Evolutionary conservation across 2,888 invertebrate species (phyloP), one percentile per base, ranked within the genome.

Genomic region (Erpobdella octoculata): DNA sequence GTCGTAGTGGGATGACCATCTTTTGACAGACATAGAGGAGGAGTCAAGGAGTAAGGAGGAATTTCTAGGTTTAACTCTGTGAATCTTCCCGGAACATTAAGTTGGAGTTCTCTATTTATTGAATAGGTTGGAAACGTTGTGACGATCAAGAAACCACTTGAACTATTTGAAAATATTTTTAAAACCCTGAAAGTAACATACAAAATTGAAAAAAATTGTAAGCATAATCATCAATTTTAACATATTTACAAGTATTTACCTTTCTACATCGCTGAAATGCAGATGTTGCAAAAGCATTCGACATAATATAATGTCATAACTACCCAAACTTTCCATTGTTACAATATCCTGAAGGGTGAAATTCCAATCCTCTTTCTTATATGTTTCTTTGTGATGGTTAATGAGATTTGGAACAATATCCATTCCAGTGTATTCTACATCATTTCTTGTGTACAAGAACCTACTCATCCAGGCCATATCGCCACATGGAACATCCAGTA

Each of bases 401-500:
- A 77, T 76, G 12, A 77, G 38, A 8, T 75, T 73, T 1, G 74
- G 73, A 1, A 77, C 76, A 28, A 77, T 74, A 53, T 77, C 77
- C 2, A 76, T 62, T 1, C 77, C 76, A 5, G 76, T 76, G 69
- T 76, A 77, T 21, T 75, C 74, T 21, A 77, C 72, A 65, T 77
- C 77, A 53, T 75, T 62, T 25, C 77, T 65, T 12, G 75, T 76
- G 15, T 70, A 46, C n/a, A 77, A 70, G 58, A 76, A 77, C 18
- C 76, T 46, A 41, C 68, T 71, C 76, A 77, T 77, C 77, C 77
- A 77, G 18, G 61, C 71, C 75, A 77, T 74, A 67, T 77, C 77
- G 9, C 77, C 77, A 68, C 77, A 77, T 1, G 76, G 73, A 36
- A 76, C 71, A 66, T 77, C 77, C 8, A 77, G 53, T 15, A 77